A percentile compares a stretch with the other conserved stretches of the same genome.
These are phyloP conservation scores for Sesia apiformis DNA, from an alignment of 2,888 invertebrate genomes.

Conservation along the genomic window DNA sequence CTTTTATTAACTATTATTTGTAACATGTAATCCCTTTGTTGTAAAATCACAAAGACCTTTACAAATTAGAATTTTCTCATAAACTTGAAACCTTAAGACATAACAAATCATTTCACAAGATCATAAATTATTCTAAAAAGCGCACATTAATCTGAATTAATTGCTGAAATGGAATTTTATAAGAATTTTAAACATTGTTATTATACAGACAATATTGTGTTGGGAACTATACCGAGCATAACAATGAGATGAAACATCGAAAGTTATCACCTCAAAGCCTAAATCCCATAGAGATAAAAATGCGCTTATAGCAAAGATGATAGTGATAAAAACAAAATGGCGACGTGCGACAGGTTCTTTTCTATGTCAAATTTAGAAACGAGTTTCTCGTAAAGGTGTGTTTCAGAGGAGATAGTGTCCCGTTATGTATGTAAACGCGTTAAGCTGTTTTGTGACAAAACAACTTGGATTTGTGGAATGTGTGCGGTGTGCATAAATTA, in stretches of 20 bases:
- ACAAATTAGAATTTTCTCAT: no score
- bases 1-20: no score
- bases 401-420: slow-evolving; percentile 32
- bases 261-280: slow-evolving; percentile 27
- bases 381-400: slow-evolving; percentile 24
- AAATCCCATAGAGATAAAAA: slow-evolving; percentile 42
- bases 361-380: slow-evolving; percentile 49
- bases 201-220: slow-evolving; percentile 16
- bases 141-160: no score
- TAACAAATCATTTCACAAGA: no score
- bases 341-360: slow-evolving; percentile 41
- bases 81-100: no score
- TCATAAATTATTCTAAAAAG: no score
- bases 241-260: slow-evolving; percentile 39
- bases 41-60: no score
- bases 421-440: slow-evolving; percentile 42
- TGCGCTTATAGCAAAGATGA: slow-evolving; percentile 21
- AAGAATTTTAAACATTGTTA: no score
- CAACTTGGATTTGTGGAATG: slow-evolving; percentile 12
- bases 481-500: slow-evolving; percentile 31
- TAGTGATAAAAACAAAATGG: slow-evolving; percentile 24
- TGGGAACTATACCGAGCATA: slow-evolving; percentile 31
- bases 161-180: no score
- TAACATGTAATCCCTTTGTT: no score
- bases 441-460: slow-evolving; percentile 16